phyloP scores from a whole-genome alignment of 2,113 vertebrate species.

The Ovibos moschatus region DNA sequence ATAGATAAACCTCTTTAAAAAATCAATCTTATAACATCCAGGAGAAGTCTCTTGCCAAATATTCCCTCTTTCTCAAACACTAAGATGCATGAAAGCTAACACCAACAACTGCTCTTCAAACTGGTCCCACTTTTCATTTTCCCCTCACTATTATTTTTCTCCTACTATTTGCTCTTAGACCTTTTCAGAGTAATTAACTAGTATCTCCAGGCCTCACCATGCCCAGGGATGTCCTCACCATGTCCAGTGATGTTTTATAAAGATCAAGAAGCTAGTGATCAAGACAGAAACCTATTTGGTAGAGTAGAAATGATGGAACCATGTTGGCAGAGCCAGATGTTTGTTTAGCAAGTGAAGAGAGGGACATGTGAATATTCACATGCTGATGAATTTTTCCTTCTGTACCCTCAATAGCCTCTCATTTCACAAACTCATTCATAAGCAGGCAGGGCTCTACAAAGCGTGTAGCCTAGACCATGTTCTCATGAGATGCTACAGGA shows the following conservation, averaged over 20 bases:
- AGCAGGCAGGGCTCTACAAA: neutral
- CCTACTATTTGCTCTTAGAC: neutral
- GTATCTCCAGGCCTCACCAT: neutral
- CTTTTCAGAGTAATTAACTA: neutral
- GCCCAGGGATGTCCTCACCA: neutral
- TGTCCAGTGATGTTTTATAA: neutral
- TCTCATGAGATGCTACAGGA: neutral
- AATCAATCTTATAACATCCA: neutral
- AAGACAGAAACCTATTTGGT: neutral
- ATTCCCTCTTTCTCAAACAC: neutral
- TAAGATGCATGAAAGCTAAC: neutral
- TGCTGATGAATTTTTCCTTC: neutral
- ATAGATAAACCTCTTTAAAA: neutral
- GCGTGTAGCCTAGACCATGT: neutral
- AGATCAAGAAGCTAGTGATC: neutral
- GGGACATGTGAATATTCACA: neutral
- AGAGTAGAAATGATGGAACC: neutral
- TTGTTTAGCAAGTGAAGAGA: neutral
- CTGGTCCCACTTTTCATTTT: neutral
- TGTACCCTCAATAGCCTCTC: neutral
- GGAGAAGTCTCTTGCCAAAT: neutral
- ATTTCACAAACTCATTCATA: neutral
- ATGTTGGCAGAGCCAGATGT: neutral
- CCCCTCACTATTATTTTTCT: neutral
- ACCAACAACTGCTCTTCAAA: neutral